These are phyloP conservation scores for Dromius quadrimaculatus DNA, from an alignment of 2,888 invertebrate genomes.

Conservation along the genomic window DNA sequence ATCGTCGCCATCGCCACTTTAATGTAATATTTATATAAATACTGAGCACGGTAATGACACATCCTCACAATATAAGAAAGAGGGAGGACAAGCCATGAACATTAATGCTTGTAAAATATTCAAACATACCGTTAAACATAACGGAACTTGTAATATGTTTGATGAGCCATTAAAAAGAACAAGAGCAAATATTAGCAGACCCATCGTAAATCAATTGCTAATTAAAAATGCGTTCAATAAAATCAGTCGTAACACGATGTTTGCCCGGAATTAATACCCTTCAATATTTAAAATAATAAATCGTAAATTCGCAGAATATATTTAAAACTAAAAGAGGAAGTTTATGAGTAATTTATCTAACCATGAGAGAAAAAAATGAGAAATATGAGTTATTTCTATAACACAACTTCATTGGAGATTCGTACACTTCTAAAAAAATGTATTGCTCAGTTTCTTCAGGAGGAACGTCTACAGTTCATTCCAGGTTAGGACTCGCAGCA, in stretches of 20 bases:
- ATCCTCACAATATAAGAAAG: conserved; percentile 16
- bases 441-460: too few species aligned
- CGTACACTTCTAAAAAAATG: too few species aligned
- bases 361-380: too few species aligned
- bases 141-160: conserved; percentile 38
- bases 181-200: conserved; percentile 44
- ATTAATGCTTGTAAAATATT: conserved; percentile 47
- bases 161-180: conserved; percentile 48
- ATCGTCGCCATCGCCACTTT: conserved; percentile 23
- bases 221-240: conserved; percentile 51
- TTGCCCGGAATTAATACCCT: conserved; percentile 9
- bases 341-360: too few species aligned
- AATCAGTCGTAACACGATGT: conserved; percentile 14
- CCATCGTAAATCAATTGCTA: conserved; percentile 40
- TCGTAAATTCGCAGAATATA: too few species aligned
- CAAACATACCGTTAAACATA: conserved; percentile 36
- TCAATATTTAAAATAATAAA: too few species aligned
- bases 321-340: too few species aligned
- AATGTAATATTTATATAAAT: conserved; percentile 47
- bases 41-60: conserved; percentile 40
- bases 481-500: too few species aligned
- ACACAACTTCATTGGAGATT: too few species aligned
- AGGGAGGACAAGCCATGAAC: conserved; percentile 33
- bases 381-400: too few species aligned
- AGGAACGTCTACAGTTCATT: too few species aligned